Conservation (phyloP, 2,797 vertebrate genomes). For the Chloroceryle amazona region DNA sequence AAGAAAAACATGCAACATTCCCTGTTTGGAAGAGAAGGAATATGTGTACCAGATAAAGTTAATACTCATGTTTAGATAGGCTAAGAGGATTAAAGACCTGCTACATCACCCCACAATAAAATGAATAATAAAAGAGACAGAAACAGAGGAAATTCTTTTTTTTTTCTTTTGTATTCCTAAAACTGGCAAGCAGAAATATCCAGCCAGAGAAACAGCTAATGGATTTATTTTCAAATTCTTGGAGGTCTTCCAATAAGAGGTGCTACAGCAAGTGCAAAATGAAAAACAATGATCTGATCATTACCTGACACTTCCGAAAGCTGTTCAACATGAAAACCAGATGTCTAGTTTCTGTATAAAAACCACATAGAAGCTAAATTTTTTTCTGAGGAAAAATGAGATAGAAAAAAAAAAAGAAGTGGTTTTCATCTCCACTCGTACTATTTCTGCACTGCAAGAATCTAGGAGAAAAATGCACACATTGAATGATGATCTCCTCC, state of each 20-base stretch:
- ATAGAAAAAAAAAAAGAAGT: not conserved
- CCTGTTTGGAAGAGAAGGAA: not conserved
- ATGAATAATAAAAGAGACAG: not conserved
- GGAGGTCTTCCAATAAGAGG: not conserved
- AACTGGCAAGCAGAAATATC: not conserved
- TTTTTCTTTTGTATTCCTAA: not conserved
- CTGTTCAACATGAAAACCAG: not conserved
- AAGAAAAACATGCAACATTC: not conserved
- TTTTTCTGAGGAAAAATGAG: not conserved
- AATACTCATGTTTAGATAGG: not conserved
- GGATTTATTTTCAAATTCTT: not conserved
- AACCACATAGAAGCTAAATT: not conserved
- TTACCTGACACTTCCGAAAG: not conserved
- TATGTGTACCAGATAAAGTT: not conserved
- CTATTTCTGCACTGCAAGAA: not conserved
- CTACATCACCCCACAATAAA: not conserved
- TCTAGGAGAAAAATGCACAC: not conserved
- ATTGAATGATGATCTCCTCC: not conserved
- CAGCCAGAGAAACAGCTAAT: not conserved
- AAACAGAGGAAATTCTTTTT: not conserved
- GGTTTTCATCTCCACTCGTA: rapidly evolving
- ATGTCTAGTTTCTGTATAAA: not conserved
- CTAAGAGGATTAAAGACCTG: not conserved
- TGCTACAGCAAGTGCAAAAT: not conserved
- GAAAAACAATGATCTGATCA: not conserved